Conservation (phyloP, 2,888 invertebrate species). For the Micropterix aruncella region DNA sequence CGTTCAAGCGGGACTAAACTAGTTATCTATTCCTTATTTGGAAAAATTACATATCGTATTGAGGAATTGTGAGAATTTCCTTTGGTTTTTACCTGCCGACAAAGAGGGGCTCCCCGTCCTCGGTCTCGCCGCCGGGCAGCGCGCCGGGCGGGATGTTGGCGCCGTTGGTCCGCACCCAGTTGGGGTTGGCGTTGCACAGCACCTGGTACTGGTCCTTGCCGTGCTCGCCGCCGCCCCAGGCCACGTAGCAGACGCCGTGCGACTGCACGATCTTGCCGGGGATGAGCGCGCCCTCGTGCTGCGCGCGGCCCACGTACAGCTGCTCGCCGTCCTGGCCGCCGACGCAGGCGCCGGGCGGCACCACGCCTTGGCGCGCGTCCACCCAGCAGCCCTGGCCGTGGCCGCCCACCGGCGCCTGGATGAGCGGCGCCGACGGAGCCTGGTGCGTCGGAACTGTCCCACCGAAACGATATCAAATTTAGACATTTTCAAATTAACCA, state of each 20-base stretch:
- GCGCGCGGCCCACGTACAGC: slow-evolving; percentile 56
- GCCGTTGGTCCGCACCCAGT: slow-evolving; percentile 57
- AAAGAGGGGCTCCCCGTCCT: slow-evolving; percentile 67
- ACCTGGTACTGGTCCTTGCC: slow-evolving; percentile 62
- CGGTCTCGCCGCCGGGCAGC: slow-evolving; percentile 55
- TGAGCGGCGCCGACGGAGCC: slow-evolving; percentile 5
- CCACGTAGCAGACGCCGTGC: slow-evolving; percentile 63
- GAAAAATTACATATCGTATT: no score
- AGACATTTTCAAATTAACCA: slow-evolving; percentile 16
- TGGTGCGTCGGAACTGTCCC: slow-evolving; percentile 3
- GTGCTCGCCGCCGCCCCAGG: slow-evolving; percentile 76
- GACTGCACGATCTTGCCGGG: slow-evolving; percentile 70
- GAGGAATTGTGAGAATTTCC: no score
- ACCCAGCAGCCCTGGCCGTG: slow-evolving; percentile 39
- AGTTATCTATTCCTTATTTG: no score
- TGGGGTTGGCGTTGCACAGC: slow-evolving; percentile 42
- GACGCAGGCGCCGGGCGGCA: slow-evolving; percentile 57
- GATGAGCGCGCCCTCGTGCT: slow-evolving; percentile 62
- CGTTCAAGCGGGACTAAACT: no score
- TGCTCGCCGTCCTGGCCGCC: slow-evolving; percentile 51
- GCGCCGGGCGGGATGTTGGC: slow-evolving; percentile 62
- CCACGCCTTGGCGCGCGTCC: slow-evolving; percentile 41
- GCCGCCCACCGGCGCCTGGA: slow-evolving; percentile 12
- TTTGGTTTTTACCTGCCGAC: slow-evolving; percentile 45
- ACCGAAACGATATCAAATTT: slow-evolving; percentile 1